These are phyloP conservation scores for Carettochelys insculpta DNA, from an alignment of 2,113 vertebrate genomes.

Conservation along the genomic window DNA sequence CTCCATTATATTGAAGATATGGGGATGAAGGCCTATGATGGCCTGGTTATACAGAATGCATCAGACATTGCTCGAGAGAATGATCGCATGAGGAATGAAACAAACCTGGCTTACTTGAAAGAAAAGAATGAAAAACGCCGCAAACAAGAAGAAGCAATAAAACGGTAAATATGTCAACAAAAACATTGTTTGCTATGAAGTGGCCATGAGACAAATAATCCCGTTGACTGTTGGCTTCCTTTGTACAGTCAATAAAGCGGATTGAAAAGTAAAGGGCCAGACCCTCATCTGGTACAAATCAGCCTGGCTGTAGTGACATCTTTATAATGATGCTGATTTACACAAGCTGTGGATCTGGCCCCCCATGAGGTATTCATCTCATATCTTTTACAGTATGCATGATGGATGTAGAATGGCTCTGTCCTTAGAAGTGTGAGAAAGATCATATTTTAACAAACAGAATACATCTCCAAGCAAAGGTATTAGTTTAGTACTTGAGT, in stretches of 20 bases:
- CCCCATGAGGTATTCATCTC: neutral
- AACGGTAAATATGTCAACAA: constrained; percentile 80
- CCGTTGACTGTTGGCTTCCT: neutral
- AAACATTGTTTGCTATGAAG: neutral
- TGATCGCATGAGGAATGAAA: constrained; percentile 93
- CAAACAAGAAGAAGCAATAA: constrained; percentile 94
- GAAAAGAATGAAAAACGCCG: constrained; percentile 94
- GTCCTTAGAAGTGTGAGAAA: neutral
- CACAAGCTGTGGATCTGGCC: rapidly evolving
- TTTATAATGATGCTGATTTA: neutral
- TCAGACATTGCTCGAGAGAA: constrained; percentile 97
- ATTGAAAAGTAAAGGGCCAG: neutral
- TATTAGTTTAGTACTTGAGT: neutral
- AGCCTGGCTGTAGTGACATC: neutral
- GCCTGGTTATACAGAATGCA: constrained; percentile 97
- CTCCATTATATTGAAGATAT: constrained; percentile 95
- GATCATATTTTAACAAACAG: neutral
- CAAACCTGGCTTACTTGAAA: constrained; percentile 92
- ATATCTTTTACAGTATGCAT: rapidly evolving
- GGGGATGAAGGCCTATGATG: constrained; percentile 92
- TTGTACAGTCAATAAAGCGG: neutral
- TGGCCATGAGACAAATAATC: neutral
- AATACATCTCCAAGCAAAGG: neutral
- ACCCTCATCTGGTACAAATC: neutral
- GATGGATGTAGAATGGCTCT: rapidly evolving